Percentiles rank a stretch among this genome's conserved stretches.
phyloP scores from a whole-genome alignment of 2,888 invertebrate species.

The Omphaloscelis lunosa region DNA sequence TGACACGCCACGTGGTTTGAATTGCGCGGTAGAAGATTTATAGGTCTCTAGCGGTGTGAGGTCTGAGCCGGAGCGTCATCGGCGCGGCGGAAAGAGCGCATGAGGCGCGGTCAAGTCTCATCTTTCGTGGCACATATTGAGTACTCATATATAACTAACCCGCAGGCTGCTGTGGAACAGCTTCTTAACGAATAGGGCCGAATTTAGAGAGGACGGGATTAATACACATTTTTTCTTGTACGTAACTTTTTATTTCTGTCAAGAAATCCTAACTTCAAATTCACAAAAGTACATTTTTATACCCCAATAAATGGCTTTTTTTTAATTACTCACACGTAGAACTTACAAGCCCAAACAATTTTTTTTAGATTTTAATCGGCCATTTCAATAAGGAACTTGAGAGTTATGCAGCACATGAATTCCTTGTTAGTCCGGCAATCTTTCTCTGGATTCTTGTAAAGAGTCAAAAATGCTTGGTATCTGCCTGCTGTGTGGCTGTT shows the following conservation, averaged over 20 bases:
- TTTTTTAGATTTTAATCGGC: slow-evolving; percentile 10
- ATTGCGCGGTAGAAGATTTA: too few relatives aligned
- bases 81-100: too few relatives aligned
- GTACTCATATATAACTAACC: too few relatives aligned
- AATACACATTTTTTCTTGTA: not conserved
- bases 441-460: slow-evolving; percentile 69
- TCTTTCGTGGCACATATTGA: too few relatives aligned
- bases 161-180: too few relatives aligned
- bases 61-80: too few relatives aligned
- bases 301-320: not conserved
- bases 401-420: slow-evolving; percentile 71
- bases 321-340: not conserved
- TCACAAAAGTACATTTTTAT: not conserved
- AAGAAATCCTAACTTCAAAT: not conserved
- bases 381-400: slow-evolving; percentile 77
- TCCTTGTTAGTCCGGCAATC: slow-evolving; percentile 68
- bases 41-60: too few relatives aligned
- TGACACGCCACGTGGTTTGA: too few relatives aligned
- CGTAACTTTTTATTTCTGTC: slow-evolving; percentile 21
- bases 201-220: not conserved
- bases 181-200: not conserved
- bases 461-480: slow-evolving; percentile 72
- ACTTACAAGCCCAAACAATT: not conserved
- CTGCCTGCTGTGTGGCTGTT: slow-evolving; percentile 73
- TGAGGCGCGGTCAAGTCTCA: too few relatives aligned